Evolutionary conservation across 2,113 vertebrate genomes (phyloP).

Genomic region (Pygoscelis adeliae): DNA sequence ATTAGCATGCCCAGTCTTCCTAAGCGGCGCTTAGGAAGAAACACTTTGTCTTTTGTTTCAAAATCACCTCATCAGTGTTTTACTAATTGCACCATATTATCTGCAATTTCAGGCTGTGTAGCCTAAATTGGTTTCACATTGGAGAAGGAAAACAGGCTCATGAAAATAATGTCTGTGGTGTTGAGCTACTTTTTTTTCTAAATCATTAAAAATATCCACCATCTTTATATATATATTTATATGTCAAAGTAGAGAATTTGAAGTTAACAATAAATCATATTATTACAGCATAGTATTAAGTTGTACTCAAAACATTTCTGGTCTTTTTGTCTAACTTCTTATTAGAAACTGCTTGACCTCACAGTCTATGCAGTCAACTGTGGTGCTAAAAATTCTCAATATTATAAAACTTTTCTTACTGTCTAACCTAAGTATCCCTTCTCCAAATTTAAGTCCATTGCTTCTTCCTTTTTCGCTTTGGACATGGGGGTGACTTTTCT

Average conservation of each 20-base stretch:
- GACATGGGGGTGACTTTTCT: not conserved
- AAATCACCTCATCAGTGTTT: not conserved
- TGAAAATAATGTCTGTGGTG: not conserved
- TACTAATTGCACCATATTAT: not conserved
- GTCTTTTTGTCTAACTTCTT: not conserved
- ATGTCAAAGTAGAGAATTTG: not conserved
- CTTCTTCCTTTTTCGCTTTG: not conserved
- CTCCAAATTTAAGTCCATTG: not conserved
- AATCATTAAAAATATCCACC: not conserved
- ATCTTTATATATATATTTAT: not conserved
- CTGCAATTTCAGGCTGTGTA: not conserved
- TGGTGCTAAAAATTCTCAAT: not conserved
- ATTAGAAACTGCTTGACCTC: not conserved
- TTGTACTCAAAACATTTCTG: not conserved
- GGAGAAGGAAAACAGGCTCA: not conserved
- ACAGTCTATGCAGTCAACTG: not conserved
- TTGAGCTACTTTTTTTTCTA: not conserved
- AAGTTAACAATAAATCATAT: not conserved
- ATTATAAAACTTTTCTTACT: not conserved
- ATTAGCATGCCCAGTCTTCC: not conserved
- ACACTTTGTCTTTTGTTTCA: not conserved
- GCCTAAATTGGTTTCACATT: not conserved
- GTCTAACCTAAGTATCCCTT: not conserved
- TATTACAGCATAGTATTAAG: not conserved
- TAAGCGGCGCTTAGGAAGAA: not conserved